These are phyloP conservation scores for Rhopalosiphum nymphaeae DNA, from an alignment of 2,888 invertebrate genomes.

Conservation along the genomic window DNA sequence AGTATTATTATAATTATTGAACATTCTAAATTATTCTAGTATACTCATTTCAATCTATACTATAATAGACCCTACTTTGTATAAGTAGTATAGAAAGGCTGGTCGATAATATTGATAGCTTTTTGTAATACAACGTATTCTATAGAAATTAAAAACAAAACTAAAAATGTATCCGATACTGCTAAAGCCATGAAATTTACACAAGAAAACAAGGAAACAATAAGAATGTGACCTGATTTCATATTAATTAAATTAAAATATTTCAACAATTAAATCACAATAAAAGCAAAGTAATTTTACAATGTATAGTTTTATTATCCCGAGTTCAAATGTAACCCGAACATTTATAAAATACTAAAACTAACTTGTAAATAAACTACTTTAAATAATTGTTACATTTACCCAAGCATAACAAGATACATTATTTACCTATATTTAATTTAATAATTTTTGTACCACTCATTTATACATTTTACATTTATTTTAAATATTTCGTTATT, in stretches of 20 bases:
- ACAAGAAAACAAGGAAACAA: constrained; percentile 4
- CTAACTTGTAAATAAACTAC: constrained; percentile 1
- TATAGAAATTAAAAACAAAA: neutral
- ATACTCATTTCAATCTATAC: neutral
- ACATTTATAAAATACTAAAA: constrained; percentile 11
- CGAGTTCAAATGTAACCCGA: neutral
- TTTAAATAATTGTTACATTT: constrained; percentile 31
- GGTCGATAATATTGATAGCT: neutral
- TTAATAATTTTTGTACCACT: constrained; percentile 13
- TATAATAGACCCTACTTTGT: neutral
- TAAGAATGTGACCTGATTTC: neutral
- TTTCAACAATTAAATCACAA: constrained; percentile 24
- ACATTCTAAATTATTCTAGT: neutral
- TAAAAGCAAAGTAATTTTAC: neutral
- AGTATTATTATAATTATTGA: neutral
- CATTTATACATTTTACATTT: neutral
- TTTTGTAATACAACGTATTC: neutral
- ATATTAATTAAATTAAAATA: constrained; percentile 34
- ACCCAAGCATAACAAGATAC: neutral
- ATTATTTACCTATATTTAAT: neutral
- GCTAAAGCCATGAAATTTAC: neutral
- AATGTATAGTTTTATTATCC: neutral
- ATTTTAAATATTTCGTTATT: neutral
- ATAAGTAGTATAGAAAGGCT: neutral
- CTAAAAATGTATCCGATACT: neutral